A percentile compares a stretch with the other conserved stretches of the same genome.
These are phyloP conservation scores for Prunella himalayana DNA, from an alignment of 2,113 vertebrate genomes.

Conservation along the genomic window DNA sequence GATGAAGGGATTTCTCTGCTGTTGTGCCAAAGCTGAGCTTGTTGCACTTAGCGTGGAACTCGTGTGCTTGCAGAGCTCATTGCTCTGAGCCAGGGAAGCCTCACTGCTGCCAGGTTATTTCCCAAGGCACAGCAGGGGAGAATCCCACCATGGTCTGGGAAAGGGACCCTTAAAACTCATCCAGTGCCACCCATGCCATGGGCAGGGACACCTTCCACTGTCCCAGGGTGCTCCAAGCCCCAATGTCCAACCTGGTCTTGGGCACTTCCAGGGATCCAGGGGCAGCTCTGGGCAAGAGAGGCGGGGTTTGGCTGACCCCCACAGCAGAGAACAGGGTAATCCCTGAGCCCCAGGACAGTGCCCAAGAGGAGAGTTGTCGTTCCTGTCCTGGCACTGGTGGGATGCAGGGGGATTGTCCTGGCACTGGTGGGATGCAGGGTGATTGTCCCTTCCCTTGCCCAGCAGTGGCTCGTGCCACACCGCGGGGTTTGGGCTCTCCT, in stretches of 20 bases:
- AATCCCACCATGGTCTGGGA: not conserved
- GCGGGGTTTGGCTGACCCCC: not conserved
- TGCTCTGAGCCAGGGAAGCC: not conserved
- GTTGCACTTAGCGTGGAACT: not conserved
- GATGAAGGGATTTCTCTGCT: not conserved
- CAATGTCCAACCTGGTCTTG: not conserved
- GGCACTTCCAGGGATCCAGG: not conserved
- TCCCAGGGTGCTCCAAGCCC: not conserved
- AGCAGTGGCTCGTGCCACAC: rapidly evolving
- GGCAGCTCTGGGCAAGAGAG: not conserved
- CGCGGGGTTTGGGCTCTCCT: rapidly evolving
- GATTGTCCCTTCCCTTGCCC: not conserved
- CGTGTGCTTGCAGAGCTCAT: not conserved
- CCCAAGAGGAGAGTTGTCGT: not conserved
- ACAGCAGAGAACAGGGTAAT: not conserved
- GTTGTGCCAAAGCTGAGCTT: not conserved
- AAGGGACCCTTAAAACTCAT: not conserved
- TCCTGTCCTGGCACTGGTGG: rapidly evolving
- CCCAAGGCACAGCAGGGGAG: not conserved
- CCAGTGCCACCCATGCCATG: not conserved
- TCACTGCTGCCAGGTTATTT: rapidly evolving
- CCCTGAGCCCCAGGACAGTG: rapidly evolving
- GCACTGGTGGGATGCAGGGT: rapidly evolving
- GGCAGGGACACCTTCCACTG: not conserved
- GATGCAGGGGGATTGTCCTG: rapidly evolving